Evolutionary conservation across 2,888 invertebrate species (phyloP).

Genomic region (Apamea sordens): DNA sequence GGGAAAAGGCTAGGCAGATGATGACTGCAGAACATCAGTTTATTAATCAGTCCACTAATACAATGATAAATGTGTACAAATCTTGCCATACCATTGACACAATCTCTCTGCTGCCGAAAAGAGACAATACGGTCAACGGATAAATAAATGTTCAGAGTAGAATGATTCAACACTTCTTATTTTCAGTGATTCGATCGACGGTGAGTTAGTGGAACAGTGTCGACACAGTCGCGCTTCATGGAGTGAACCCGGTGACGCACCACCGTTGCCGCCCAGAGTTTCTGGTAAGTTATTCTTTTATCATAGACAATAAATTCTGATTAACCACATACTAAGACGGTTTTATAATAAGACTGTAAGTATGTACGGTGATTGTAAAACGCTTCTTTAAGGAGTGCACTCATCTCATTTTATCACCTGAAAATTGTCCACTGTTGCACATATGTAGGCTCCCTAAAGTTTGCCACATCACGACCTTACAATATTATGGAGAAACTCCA

Average conservation of each 20-base stretch:
- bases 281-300: slow-evolving; percentile 88
- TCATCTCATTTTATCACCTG: neutral
- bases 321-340: neutral
- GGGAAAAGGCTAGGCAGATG: no score
- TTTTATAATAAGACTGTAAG: neutral
- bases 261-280: slow-evolving; percentile 95
- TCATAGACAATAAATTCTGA: neutral
- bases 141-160: neutral
- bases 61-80: neutral
- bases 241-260: slow-evolving; percentile 91
- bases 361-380: neutral
- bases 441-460: neutral
- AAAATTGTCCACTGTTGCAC: neutral
- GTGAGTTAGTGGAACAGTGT: slow-evolving; percentile 91
- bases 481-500: neutral
- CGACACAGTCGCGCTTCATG: slow-evolving; percentile 86
- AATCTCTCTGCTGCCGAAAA: neutral
- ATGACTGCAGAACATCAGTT: neutral
- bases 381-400: neutral
- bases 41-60: no score
- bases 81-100: neutral
- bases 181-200: slow-evolving; percentile 84
- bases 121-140: no score
- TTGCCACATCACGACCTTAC: neutral
- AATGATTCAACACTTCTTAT: neutral